Conservation (phyloP, 2,797 vertebrate species). For the Spinibarbus caldwelli region DNA sequence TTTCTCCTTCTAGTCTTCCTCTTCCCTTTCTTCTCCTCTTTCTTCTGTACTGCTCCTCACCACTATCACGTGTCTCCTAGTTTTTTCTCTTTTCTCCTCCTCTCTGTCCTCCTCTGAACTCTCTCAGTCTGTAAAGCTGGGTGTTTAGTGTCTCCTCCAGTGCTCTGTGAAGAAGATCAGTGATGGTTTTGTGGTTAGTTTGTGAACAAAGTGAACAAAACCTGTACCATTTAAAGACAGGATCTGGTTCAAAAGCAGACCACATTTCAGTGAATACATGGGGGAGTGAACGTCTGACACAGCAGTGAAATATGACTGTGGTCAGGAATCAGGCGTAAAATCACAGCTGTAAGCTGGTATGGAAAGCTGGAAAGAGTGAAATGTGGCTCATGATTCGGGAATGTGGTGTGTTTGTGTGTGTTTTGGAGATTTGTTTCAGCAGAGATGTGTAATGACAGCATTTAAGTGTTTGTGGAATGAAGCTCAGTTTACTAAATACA, state of each 20-base stretch:
- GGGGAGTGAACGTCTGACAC: not conserved
- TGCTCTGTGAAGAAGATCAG: not conserved
- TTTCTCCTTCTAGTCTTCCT: no score
- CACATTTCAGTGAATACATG: not conserved
- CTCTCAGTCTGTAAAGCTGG: no score
- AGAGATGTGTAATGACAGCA: not conserved
- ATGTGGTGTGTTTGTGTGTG: not conserved
- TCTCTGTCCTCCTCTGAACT: not conserved
- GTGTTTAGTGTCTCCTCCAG: not conserved
- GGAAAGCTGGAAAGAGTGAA: not conserved
- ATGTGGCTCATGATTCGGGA: not conserved
- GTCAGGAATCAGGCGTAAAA: not conserved
- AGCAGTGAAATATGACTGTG: not conserved
- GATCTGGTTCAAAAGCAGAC: not conserved
- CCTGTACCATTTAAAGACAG: not conserved
- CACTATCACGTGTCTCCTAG: not conserved
- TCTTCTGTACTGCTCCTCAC: not conserved
- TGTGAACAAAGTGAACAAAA: not conserved
- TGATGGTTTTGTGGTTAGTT: not conserved
- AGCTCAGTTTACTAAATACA: not conserved
- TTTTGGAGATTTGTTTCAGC: not conserved
- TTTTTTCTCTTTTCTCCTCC: no score
- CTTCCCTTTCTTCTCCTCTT: not conserved
- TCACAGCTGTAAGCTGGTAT: not conserved
- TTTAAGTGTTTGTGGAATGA: not conserved